A percentile compares a stretch with the other conserved stretches of the same genome.
These are phyloP conservation scores for Gallinago nigripennis DNA, from an alignment of 2,797 vertebrate genomes.

Conservation along the genomic window DNA sequence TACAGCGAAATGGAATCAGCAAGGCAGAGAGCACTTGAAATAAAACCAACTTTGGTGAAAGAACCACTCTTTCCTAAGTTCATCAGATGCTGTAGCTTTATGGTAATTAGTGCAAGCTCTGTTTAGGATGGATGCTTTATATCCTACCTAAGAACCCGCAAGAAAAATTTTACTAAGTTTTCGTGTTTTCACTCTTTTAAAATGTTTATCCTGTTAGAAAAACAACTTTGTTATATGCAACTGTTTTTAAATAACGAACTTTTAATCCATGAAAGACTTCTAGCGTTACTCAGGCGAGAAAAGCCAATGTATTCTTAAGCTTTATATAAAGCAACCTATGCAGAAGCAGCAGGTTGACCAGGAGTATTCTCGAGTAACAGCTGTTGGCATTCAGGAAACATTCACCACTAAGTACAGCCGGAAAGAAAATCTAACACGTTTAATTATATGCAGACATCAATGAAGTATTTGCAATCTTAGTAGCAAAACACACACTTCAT, in stretches of 20 bases:
- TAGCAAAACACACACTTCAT: conserved; percentile 34
- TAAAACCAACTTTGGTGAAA: neutral
- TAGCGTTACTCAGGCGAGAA: neutral
- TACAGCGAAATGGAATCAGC: neutral
- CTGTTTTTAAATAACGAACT: neutral
- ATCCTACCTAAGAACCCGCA: neutral
- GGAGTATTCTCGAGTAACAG: conserved; percentile 30
- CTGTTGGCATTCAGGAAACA: conserved; percentile 50
- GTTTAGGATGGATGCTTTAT: neutral
- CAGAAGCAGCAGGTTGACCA: neutral
- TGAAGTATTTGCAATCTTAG: conserved; percentile 53
- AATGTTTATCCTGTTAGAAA: neutral
- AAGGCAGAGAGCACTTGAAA: neutral
- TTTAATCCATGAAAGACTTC: neutral
- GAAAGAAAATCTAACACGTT: conserved; percentile 40
- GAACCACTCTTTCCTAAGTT: neutral
- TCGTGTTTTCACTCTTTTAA: neutral
- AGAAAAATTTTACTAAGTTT: neutral
- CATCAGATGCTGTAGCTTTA: neutral
- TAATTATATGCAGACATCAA: conserved; percentile 48
- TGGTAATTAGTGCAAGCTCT: neutral
- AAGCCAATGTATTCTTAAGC: neutral
- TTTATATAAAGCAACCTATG: neutral
- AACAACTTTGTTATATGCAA: neutral
- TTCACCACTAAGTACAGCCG: neutral